Conservation (phyloP, 2,888 invertebrate species). For the Hydrotaea diabolus region DNA sequence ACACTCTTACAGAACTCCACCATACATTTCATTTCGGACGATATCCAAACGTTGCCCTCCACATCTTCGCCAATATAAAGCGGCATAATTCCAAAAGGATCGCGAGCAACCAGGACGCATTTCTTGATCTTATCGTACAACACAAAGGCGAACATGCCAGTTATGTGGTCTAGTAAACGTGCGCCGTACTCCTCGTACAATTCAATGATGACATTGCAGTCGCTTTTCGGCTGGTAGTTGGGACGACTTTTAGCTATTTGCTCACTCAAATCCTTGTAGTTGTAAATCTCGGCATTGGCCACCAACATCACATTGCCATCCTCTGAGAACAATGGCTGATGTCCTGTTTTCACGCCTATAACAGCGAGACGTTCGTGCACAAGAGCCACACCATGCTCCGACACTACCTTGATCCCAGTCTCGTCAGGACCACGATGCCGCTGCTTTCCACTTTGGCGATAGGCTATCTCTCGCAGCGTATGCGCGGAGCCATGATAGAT, state of each 20-base stretch:
- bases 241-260: constrained; percentile 75
- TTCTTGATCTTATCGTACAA: constrained; percentile 76
- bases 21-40: constrained; percentile 81
- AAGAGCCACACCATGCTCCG: constrained; percentile 76
- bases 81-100: constrained; percentile 80
- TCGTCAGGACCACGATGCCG: constrained; percentile 80
- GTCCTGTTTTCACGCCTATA: constrained; percentile 77
- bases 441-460: constrained; percentile 78
- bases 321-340: constrained; percentile 77
- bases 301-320: constrained; percentile 75
- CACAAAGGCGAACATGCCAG: constrained; percentile 80
- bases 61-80: constrained; percentile 78
- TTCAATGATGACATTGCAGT: constrained; percentile 80
- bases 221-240: constrained; percentile 77
- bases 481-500: constrained; percentile 71
- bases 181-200: constrained; percentile 77
- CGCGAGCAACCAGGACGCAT: constrained; percentile 77
- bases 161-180: constrained; percentile 75
- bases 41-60: constrained; percentile 78
- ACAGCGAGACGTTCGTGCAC: constrained; percentile 78
- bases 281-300: constrained; percentile 80
- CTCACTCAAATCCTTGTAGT: constrained; percentile 76
- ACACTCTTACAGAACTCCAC: constrained; percentile 75
- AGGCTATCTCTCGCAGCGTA: constrained; percentile 77
- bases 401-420: constrained; percentile 75